Percentiles rank a stretch among this genome's conserved stretches.
These are phyloP conservation scores for Cephus nigrinus DNA, from an alignment of 2,888 invertebrate species.

Conservation along the genomic window DNA sequence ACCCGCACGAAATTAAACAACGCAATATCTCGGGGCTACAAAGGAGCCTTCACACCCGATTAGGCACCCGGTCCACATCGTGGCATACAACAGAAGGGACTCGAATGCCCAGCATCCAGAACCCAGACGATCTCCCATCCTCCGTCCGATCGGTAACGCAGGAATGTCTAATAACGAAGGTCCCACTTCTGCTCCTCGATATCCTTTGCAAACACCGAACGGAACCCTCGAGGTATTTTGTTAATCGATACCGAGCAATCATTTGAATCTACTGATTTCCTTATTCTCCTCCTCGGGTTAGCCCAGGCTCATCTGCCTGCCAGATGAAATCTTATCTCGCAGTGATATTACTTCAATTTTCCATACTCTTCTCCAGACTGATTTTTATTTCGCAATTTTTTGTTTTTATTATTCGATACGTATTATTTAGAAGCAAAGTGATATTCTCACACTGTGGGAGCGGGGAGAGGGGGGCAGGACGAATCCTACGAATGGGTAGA, in stretches of 20 bases:
- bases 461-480: background rate
- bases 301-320: background rate
- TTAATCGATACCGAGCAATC: background rate
- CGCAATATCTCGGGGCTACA: constrained; percentile 60
- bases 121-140: background rate
- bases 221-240: background rate
- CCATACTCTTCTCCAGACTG: background rate
- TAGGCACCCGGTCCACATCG: constrained; percentile 43
- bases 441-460: background rate
- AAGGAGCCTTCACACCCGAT: constrained; percentile 63
- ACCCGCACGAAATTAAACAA: constrained; percentile 60
- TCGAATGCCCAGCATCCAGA: background rate
- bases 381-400: background rate
- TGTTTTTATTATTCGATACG: background rate
- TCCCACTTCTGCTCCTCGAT: constrained; percentile 15
- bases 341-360: background rate
- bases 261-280: background rate
- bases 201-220: background rate
- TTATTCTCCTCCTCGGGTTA: background rate
- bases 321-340: background rate
- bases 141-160: constrained; percentile 37
- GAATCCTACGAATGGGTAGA: background rate
- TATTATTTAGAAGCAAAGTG: background rate
- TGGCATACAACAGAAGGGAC: constrained; percentile 13
- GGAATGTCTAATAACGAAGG: constrained; percentile 60